Evolutionary conservation across 2,113 vertebrate genomes (phyloP).

Genomic region (Hepsetus odoe): DNA sequence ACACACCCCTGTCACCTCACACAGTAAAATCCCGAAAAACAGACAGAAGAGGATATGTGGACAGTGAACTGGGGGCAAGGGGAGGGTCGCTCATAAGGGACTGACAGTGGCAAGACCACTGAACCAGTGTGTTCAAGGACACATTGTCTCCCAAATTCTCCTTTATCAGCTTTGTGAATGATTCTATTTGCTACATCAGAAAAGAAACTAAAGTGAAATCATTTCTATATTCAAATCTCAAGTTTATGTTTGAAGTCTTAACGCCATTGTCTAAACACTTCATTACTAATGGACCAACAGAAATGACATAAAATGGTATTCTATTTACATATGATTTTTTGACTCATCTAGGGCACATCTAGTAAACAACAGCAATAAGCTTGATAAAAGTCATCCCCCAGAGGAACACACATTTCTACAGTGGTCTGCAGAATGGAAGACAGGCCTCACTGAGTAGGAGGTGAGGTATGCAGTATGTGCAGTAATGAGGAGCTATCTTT

Average conservation of each 20-base stretch:
- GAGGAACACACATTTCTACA: slow-evolving; percentile 17
- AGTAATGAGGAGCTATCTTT: slow-evolving; percentile 43
- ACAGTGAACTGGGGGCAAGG: slow-evolving; percentile 26
- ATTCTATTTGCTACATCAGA: not conserved
- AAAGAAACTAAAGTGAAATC: not conserved
- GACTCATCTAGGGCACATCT: too few relatives aligned
- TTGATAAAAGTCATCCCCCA: not conserved
- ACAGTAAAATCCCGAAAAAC: slow-evolving; percentile 34
- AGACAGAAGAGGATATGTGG: not conserved
- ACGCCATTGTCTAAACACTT: too few relatives aligned
- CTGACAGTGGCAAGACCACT: slow-evolving; percentile 31
- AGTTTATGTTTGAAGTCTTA: too few relatives aligned
- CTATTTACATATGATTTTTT: too few relatives aligned
- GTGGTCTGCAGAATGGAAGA: slow-evolving; percentile 15
- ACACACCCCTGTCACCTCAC: slow-evolving; percentile 19
- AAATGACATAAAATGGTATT: too few relatives aligned
- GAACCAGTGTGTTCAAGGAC: slow-evolving; percentile 40
- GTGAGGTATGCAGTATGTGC: slow-evolving; percentile 38
- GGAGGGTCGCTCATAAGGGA: not conserved
- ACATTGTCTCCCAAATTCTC: slow-evolving; percentile 16
- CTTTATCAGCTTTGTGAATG: not conserved
- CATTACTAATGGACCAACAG: too few relatives aligned
- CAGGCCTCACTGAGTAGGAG: slow-evolving; percentile 37
- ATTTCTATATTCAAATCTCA: not conserved
- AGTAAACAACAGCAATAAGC: slow-evolving; percentile 21